Evolutionary conservation across 1,140 invertebrate genomes (phyloP), one percentile per base, ranked within the genome.

Genomic region (Chrysomallon squamiferum): DNA sequence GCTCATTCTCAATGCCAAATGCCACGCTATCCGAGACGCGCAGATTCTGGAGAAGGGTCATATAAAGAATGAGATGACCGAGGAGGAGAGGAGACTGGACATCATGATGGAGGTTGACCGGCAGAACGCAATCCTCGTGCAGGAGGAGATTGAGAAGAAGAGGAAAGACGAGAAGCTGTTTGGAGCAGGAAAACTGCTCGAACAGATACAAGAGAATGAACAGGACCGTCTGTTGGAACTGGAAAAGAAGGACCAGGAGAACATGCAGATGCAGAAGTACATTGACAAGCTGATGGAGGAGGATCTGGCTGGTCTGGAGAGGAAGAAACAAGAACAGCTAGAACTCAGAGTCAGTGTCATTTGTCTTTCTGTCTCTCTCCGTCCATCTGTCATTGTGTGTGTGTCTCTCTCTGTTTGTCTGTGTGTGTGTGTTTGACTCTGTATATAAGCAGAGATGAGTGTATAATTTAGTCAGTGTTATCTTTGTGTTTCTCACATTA

Each of bases 21-120:
- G 84, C 57, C 85, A 87, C 69, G 84, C 84, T 0, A 87, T 87
- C 52, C 66, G 85, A 60, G 85, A 87, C 74, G 85, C 85, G 30
- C 86, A 87, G 69, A 74, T 87, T 3, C 63, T 84, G 30, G 86
- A 87, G 76, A 85, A 85, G 62, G 70, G 75, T 15, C 74, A 81
- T 54, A 82, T 87, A 27, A 69, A 76, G 35, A 65, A 63, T 27
- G 85, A 86, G 69, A 79, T 86, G 76, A 72, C 64, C 22, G 77
- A 76, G 0, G 86, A 87, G 62, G 83, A 86, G 33, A 79, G 79
- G 54, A 60, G 85, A 33, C 63, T 86, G 20, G 85, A 87, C 68
- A 67, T 73, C 22, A 86, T 86, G 85, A 87, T 87, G 84, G 85
- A 86, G 71, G 73, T 84, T 2, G 85, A 87, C 65, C 65, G 86